Conservation (phyloP, 2,113 vertebrate genomes). For the Takifugu flavidus region DNA sequence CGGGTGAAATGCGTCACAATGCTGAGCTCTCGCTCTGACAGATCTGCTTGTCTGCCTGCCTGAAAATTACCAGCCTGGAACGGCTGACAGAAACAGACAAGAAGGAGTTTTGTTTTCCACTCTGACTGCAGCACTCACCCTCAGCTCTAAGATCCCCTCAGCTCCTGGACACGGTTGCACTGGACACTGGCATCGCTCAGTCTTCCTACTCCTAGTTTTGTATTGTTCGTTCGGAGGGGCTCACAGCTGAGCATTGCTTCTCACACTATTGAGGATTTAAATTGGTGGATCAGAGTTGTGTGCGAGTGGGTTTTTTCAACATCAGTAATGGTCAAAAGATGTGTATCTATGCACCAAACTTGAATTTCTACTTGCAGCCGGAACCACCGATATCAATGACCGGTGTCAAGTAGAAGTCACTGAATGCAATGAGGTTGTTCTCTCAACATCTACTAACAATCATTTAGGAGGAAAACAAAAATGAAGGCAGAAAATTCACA, state of each 20-base stretch:
- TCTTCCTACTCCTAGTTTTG: no score
- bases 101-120: conserved; percentile 53
- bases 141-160: conserved; percentile 16
- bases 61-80: conserved; percentile 55
- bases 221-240: no score
- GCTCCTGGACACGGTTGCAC: conserved; percentile 31
- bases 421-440: background rate
- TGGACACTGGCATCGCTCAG: conserved; percentile 9
- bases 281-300: background rate
- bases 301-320: conserved; percentile 7
- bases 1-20: conserved; percentile 70
- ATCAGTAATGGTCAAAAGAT: conserved; percentile 24
- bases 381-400: conserved; percentile 9
- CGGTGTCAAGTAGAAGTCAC: conserved; percentile 8
- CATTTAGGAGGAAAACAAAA: background rate
- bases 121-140: conserved; percentile 26
- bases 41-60: conserved; percentile 57
- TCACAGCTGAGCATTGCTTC: no score
- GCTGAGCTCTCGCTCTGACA: conserved; percentile 57
- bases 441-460: no score
- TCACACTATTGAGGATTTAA: background rate
- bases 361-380: conserved; percentile 17
- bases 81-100: conserved; percentile 36
- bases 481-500: background rate
- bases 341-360: conserved; percentile 20